Percentiles rank a stretch among this genome's conserved stretches.
These are phyloP conservation scores for Cephalopachus bancanus DNA, from an alignment of 2,797 vertebrate genomes.

Conservation along the genomic window DNA sequence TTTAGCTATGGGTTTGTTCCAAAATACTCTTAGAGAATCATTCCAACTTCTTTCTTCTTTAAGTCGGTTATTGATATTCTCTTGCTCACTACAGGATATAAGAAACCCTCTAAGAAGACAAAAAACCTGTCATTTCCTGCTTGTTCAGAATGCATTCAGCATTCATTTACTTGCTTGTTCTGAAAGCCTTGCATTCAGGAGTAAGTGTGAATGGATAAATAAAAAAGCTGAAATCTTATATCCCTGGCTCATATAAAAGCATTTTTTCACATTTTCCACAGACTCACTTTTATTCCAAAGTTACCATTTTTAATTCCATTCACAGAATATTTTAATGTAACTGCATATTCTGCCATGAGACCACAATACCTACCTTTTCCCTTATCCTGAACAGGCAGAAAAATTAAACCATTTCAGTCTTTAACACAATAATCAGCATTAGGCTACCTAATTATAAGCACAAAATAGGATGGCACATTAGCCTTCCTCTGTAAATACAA, in stretches of 20 bases:
- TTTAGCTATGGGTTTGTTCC: slow-evolving; percentile 82
- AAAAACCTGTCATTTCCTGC: slow-evolving; percentile 69
- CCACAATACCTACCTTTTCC: slow-evolving; percentile 56
- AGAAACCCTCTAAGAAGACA: slow-evolving; percentile 74
- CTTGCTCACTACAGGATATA: slow-evolving; percentile 71
- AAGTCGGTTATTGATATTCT: slow-evolving; percentile 80
- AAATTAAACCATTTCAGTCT: slow-evolving; percentile 57
- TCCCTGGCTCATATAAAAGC: slow-evolving; percentile 58
- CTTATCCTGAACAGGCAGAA: slow-evolving; percentile 64
- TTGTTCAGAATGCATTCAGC: slow-evolving; percentile 74
- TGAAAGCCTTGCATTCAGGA: slow-evolving; percentile 65
- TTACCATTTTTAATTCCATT: slow-evolving; percentile 77
- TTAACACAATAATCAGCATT: slow-evolving; percentile 37
- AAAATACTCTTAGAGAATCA: slow-evolving; percentile 81
- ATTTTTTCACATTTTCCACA: slow-evolving; percentile 62
- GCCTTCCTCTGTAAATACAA: slow-evolving; percentile 24
- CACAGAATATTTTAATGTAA: slow-evolving; percentile 61
- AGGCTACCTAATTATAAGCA: slow-evolving; percentile 57
- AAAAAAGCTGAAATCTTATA: slow-evolving; percentile 72
- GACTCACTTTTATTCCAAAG: slow-evolving; percentile 67
- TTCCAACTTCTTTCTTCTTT: slow-evolving; percentile 81
- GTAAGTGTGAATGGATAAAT: slow-evolving; percentile 76
- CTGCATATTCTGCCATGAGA: slow-evolving; percentile 55
- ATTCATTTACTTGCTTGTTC: slow-evolving; percentile 73
- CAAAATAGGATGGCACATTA: background rate